Evolutionary conservation across 2,888 invertebrate genomes (phyloP), one percentile per base, ranked within the genome.

Genomic region (Halictus ligatus): DNA sequence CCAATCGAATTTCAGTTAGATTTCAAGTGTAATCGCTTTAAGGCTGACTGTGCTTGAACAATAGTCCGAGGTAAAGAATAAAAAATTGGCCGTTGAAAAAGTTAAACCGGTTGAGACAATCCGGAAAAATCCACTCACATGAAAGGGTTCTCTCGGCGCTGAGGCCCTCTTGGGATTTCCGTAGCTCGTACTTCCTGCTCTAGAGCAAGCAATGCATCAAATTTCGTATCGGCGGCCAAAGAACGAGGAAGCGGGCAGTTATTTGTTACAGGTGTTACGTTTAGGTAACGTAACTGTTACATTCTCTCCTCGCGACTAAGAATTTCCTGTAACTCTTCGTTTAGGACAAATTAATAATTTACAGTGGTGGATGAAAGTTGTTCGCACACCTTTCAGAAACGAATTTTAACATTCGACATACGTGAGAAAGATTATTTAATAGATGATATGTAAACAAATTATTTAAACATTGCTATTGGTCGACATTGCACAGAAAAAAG

Each of bases 101-200:
- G 58, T 75, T 58, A 75, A 58, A 75, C 50, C 35, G 21, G 75
- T n/a, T 40, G 71, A 71, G 71, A 71, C 71, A 71, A 71, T 71
- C 50, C 48, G 77, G 84, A 87, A 87, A 78, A 87, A 83, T 85
- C 46, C 60, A 58, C 75, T 75, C 79, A 79, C 60, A 60, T 80
- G 77, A 74, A 80, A 78, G 72, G 67, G 29, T 72, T 71, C 81
- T 81, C n/a, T 35, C 48, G 40, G 78, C 75, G 84, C 75, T 80
- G 77, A 84, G 75, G 50, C 73, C n/a, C 78, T 81, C 78, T 78
- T 64, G 67, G 60, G 69, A 58, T 13, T 86, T 86, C 84, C 69
- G 54, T 15, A 71, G 64, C 80, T 81, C 79, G 78, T 79, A 79
- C 79, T 60, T 79, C 64, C 74, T 76, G 48, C 74, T 40, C 60